phyloP scores from a whole-genome alignment of 2,888 invertebrate genomes.

The Cenopis cana region DNA sequence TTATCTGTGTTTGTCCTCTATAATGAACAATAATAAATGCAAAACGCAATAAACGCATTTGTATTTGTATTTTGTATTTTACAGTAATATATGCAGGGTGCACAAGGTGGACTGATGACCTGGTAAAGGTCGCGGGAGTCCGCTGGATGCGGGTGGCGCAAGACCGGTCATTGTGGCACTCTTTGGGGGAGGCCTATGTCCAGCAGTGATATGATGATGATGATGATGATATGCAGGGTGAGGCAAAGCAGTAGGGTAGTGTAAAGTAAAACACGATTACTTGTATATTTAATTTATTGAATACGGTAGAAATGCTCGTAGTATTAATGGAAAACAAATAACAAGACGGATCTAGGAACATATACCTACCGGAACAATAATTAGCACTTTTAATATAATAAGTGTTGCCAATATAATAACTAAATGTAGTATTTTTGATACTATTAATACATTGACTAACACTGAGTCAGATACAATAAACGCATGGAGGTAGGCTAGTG shows the following conservation, averaged over 20 bases:
- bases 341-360: slow-evolving; percentile 84
- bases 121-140: too few species aligned
- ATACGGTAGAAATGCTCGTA: slow-evolving; percentile 85
- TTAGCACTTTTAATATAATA: slow-evolving; percentile 54
- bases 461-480: neutral
- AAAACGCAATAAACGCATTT: too few species aligned
- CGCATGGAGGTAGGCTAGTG: neutral
- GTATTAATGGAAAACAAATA: slow-evolving; percentile 82
- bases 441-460: neutral
- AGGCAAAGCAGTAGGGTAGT: neutral
- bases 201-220: too few species aligned
- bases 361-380: slow-evolving; percentile 74
- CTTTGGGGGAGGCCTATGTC: too few species aligned
- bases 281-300: slow-evolving; percentile 86
- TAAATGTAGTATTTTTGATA: neutral
- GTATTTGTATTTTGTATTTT: too few species aligned
- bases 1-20: neutral
- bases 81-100: too few species aligned
- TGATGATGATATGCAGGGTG: too few species aligned
- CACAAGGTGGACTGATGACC: too few species aligned
- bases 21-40: neutral
- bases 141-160: too few species aligned
- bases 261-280: slow-evolving; percentile 54
- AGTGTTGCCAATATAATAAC: neutral
- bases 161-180: too few species aligned